A percentile compares a stretch with the other conserved stretches of the same genome.
Evolutionary conservation across 2,797 vertebrate species (phyloP).

Genomic region (Rhinatrema bivittatum): DNA sequence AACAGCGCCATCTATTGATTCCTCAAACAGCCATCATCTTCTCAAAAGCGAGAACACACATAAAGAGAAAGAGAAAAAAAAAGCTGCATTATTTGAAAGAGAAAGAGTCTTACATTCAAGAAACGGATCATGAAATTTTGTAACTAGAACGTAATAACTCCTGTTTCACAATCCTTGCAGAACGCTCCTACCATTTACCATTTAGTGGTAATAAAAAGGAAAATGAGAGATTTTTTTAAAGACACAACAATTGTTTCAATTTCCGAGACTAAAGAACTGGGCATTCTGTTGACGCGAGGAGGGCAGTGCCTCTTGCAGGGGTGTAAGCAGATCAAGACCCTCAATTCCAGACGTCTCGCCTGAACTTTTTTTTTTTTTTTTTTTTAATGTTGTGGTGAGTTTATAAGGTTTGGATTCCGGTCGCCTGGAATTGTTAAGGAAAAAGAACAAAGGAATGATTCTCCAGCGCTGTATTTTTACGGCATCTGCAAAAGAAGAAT

Average conservation of each 20-base stretch:
- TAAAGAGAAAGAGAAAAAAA: background rate
- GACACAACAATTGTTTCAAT: conserved; percentile 42
- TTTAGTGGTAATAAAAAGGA: conserved; percentile 12
- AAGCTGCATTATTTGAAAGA: conserved; percentile 23
- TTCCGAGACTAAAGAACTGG: conserved; percentile 50
- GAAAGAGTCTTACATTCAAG: conserved; percentile 1
- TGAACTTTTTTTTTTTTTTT: conserved; percentile 45
- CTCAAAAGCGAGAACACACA: accelerated
- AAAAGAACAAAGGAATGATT: conserved; percentile 64
- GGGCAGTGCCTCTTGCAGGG: conserved; percentile 20
- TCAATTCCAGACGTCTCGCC: conserved; percentile 65
- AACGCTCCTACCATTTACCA: background rate
- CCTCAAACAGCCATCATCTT: background rate
- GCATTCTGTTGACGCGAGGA: conserved; percentile 44
- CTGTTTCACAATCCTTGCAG: background rate
- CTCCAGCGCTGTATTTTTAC: conserved; percentile 38
- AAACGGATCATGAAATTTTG: conserved; percentile 10
- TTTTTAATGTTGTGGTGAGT: conserved; percentile 35
- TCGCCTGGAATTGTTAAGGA: conserved; percentile 44
- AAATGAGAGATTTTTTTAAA: conserved; percentile 41
- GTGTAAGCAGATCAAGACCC: conserved; percentile 59
- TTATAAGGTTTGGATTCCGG: conserved; percentile 50
- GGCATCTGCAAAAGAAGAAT: conserved; percentile 45
- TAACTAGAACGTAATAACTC: conserved; percentile 1
- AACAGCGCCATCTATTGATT: conserved; percentile 75